Conservation (phyloP, 1,140 invertebrate species). For the Leptinotarsa texana region DNA sequence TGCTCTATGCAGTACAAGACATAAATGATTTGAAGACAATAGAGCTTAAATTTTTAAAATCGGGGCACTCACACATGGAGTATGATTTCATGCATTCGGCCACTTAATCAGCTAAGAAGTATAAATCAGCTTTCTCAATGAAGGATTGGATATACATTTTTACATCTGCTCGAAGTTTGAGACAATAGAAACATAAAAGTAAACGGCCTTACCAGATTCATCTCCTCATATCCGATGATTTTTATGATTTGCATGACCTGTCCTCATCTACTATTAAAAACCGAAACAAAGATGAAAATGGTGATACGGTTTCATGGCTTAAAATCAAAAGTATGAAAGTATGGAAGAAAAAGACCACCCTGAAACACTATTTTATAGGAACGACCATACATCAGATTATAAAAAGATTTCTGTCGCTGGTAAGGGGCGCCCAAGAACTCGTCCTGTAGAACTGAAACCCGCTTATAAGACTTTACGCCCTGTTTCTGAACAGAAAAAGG, state of each 20-base stretch:
- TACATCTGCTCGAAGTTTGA: conserved; percentile 3
- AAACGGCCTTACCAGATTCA: not conserved
- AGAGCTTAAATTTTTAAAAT: too few relatives aligned
- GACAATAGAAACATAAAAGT: not conserved
- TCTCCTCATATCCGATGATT: not conserved
- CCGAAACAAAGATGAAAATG: too few relatives aligned
- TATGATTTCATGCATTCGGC: too few relatives aligned
- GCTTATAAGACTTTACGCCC: conserved; percentile 1
- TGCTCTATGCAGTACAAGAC: too few relatives aligned
- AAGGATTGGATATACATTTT: not conserved
- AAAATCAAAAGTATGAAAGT: not conserved
- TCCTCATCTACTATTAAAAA: not conserved
- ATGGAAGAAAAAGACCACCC: not conserved
- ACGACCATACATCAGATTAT: too few relatives aligned
- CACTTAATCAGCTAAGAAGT: too few relatives aligned
- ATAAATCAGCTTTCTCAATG: not conserved
- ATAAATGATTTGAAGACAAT: too few relatives aligned
- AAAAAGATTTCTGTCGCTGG: too few relatives aligned
- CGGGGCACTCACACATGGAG: too few relatives aligned
- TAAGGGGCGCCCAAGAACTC: too few relatives aligned
- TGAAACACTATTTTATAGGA: conserved; percentile 5
- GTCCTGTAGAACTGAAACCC: not conserved
- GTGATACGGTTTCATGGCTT: not conserved
- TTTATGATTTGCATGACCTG: conserved; percentile 4
- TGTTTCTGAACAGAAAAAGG: conserved; percentile 5